These are phyloP conservation scores for Grallaria varia DNA, from an alignment of 2,113 vertebrate genomes.

Conservation along the genomic window DNA sequence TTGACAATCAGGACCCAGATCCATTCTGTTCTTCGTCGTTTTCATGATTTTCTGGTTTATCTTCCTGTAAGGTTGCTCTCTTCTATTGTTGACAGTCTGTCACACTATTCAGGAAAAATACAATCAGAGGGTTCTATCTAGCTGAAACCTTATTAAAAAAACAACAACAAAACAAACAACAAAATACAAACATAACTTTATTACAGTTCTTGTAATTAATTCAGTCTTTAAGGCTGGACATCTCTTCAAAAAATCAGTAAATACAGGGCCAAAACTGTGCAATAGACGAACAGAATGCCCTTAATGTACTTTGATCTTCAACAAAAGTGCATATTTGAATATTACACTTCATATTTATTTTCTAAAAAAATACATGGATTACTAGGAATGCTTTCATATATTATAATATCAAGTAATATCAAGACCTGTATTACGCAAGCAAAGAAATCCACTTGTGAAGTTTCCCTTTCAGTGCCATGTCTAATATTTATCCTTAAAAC, in stretches of 20 bases:
- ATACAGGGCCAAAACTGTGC: not conserved
- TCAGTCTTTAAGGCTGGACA: not conserved
- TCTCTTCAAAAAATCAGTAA: not conserved
- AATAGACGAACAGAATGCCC: not conserved
- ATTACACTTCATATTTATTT: not conserved
- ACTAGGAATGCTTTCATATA: not conserved
- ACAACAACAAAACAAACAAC: no score
- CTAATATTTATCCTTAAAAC: not conserved
- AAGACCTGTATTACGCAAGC: not conserved
- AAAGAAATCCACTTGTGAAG: not conserved
- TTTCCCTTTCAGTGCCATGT: not conserved
- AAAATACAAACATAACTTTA: not conserved
- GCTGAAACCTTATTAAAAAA: not conserved
- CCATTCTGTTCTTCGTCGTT: not conserved
- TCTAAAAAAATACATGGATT: not conserved
- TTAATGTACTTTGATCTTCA: not conserved
- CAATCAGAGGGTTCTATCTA: not conserved
- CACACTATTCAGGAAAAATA: not conserved
- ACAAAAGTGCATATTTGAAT: not conserved
- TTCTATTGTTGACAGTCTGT: not conserved
- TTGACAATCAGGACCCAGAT: not conserved
- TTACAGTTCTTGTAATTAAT: not conserved
- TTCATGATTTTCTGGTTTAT: not conserved
- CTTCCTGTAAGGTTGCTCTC: fast-evolving
- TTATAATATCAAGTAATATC: not conserved